Conservation (phyloP, 1,140 invertebrate genomes). For the Zaprionus gabonicus region DNA sequence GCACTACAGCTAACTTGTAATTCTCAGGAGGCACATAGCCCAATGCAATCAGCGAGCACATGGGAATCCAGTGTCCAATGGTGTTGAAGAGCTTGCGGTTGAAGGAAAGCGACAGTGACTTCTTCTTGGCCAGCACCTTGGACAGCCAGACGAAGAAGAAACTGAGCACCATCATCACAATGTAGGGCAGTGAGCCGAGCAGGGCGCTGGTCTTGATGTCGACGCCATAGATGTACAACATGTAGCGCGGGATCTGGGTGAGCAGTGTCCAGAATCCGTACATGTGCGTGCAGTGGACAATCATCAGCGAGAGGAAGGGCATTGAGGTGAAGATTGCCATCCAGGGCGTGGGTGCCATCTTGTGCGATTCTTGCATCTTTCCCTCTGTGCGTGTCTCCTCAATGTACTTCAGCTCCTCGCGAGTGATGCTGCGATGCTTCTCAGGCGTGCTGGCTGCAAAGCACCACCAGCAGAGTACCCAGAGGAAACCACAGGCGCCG, state of each 20-base stretch:
- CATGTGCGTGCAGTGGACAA: conserved; percentile 95
- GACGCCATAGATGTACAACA: conserved; percentile 92
- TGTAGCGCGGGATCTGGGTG: conserved; percentile 95
- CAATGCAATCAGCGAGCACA: conserved; percentile 87
- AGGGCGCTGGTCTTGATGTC: conserved; percentile 91
- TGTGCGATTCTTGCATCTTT: conserved; percentile 59
- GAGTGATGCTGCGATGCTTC: conserved; percentile 85
- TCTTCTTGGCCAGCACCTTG: conserved; percentile 87
- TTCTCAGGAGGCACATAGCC: conserved; percentile 86
- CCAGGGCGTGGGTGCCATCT: conserved; percentile 88
- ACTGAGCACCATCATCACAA: conserved; percentile 89
- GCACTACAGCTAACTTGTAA: conserved; percentile 85
- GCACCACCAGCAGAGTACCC: conserved; percentile 87
- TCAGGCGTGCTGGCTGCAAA: conserved; percentile 89
- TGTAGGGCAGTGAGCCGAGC: conserved; percentile 92
- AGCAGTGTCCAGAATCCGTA: conserved; percentile 98
- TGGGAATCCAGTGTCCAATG: conserved; percentile 87
- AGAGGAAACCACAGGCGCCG: conserved; percentile 87
- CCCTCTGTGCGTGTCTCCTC: conserved; percentile 83
- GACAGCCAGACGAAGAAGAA: conserved; percentile 88
- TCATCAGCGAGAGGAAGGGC: conserved; percentile 93
- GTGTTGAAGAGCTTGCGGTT: conserved; percentile 89
- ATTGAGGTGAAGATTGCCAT: conserved; percentile 89
- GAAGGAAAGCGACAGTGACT: conserved; percentile 85
- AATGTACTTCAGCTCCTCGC: conserved; percentile 88